Conservation (phyloP, 2,888 invertebrate genomes). For the Eledone cirrhosa region DNA sequence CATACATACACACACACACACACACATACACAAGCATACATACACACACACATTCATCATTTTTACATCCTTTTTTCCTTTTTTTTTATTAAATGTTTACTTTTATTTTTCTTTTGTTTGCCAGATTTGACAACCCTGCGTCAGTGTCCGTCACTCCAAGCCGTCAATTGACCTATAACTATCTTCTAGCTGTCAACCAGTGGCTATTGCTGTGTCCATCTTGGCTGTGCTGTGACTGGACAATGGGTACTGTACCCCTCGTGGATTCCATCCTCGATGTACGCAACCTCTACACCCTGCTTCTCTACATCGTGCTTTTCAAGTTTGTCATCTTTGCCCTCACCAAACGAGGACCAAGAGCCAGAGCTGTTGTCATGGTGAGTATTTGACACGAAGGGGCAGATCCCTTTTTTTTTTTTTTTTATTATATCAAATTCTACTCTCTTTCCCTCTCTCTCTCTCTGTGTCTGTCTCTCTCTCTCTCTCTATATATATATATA, state of each 20-base stretch:
- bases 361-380: slow-evolving; percentile 77
- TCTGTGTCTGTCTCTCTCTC: too few relatives aligned
- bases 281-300: slow-evolving; percentile 82
- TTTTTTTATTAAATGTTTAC: too few relatives aligned
- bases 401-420: too few relatives aligned
- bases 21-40: too few relatives aligned
- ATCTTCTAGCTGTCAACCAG: slow-evolving; percentile 87
- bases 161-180: slow-evolving; percentile 91
- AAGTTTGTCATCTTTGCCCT: slow-evolving; percentile 52
- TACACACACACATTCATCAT: too few relatives aligned
- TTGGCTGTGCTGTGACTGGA: slow-evolving; percentile 96
- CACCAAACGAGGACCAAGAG: slow-evolving; percentile 56
- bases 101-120: slow-evolving; percentile 39
- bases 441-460: too few relatives aligned
- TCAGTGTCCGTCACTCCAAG: slow-evolving; percentile 85
- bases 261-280: slow-evolving; percentile 81
- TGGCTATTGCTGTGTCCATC: slow-evolving; percentile 90
- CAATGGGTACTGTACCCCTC: slow-evolving; percentile 94
- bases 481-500: too few relatives aligned
- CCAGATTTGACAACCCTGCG: slow-evolving; percentile 95
- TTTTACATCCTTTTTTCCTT: too few relatives aligned
- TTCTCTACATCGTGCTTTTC: slow-evolving; percentile 72
- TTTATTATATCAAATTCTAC: too few relatives aligned
- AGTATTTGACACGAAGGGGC: slow-evolving; percentile 46
- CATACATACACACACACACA: too few relatives aligned